phyloP scores from a whole-genome alignment of 1,140 invertebrate species.

The Orchesella cincta region DNA sequence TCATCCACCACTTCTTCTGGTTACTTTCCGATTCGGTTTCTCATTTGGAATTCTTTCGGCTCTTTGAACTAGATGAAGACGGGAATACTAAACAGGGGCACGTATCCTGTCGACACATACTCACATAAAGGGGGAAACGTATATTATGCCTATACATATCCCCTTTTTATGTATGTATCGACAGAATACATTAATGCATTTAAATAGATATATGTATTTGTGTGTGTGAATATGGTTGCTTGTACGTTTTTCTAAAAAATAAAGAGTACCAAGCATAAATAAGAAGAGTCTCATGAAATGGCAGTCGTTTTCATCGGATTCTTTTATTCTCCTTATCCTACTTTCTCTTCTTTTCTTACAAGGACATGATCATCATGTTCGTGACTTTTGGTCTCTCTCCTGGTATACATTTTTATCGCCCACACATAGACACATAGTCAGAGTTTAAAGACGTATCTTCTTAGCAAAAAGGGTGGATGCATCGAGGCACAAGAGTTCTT shows the following conservation, averaged over 20 bases:
- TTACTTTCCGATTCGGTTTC: slow-evolving; percentile 8
- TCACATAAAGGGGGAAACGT: not conserved
- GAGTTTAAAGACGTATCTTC: not conserved
- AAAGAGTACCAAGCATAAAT: not conserved
- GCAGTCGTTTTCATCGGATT: not conserved
- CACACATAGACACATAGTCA: not conserved
- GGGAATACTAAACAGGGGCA: slow-evolving; percentile 24
- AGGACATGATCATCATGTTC: slow-evolving; percentile 14
- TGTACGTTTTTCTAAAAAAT: not conserved
- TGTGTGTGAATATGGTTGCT: not conserved
- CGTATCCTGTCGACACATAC: not conserved
- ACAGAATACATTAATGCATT: not conserved
- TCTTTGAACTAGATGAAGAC: not conserved
- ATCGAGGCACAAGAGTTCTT: too few species aligned
- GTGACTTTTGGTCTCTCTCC: slow-evolving; percentile 21
- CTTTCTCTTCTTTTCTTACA: not conserved
- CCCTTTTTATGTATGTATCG: not conserved
- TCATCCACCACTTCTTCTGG: not conserved
- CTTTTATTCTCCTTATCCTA: slow-evolving; percentile 14
- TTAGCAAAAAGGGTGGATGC: too few species aligned
- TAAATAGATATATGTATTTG: not conserved
- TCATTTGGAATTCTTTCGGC: slow-evolving; percentile 7
- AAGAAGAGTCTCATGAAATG: not conserved
- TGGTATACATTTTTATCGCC: slow-evolving; percentile 12
- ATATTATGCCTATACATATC: not conserved